phyloP scores from a whole-genome alignment of 2,113 vertebrate species.

The Catharus fuscescens region DNA sequence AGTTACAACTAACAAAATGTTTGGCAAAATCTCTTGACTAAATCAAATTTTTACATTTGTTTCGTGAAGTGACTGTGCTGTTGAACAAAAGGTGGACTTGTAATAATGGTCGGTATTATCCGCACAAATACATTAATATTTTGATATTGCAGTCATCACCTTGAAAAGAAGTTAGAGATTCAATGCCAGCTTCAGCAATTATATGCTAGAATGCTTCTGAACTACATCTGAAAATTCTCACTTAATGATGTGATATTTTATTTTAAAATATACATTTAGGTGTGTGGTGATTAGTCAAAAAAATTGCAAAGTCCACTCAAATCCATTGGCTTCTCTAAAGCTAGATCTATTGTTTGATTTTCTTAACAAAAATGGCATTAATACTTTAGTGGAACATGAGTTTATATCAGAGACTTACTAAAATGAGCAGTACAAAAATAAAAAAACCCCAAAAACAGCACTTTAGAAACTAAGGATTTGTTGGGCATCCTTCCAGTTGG shows the following conservation, averaged over 20 bases:
- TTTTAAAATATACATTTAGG: conserved; percentile 7
- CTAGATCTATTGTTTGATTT: background rate
- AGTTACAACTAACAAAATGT: background rate
- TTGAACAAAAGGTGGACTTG: background rate
- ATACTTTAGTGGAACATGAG: background rate
- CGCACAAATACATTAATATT: background rate
- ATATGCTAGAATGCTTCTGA: background rate
- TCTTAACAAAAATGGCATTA: background rate
- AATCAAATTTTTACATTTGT: background rate
- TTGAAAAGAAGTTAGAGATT: background rate
- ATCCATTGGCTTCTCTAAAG: background rate
- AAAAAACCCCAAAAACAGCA: background rate
- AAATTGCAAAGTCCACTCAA: background rate
- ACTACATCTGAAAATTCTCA: background rate
- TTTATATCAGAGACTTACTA: background rate
- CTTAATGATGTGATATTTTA: conserved; percentile 15
- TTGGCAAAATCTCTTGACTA: background rate
- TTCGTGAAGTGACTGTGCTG: background rate
- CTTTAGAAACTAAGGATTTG: background rate
- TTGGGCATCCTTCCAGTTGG: background rate
- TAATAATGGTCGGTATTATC: background rate
- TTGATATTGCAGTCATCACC: background rate
- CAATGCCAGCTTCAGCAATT: background rate
- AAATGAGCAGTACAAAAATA: background rate
- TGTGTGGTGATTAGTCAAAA: background rate